Conservation (phyloP, 2,797 vertebrate species). For the Platyrinchus mystaceus region DNA sequence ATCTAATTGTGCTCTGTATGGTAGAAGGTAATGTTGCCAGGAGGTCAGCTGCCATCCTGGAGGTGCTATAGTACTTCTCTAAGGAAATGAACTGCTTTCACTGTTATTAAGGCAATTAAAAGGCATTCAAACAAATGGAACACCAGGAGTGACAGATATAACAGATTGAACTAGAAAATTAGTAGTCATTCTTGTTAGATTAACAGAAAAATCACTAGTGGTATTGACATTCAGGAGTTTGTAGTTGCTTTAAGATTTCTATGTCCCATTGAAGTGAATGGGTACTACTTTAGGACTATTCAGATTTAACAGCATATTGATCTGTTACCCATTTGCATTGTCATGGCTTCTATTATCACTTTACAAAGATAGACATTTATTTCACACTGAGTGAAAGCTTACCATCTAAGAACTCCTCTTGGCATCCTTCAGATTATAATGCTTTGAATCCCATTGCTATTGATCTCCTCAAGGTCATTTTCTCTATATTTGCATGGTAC, state of each 20-base stretch:
- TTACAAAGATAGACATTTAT: background rate
- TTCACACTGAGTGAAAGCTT: background rate
- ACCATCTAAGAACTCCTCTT: background rate
- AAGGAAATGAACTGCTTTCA: background rate
- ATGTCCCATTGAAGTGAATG: background rate
- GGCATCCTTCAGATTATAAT: background rate
- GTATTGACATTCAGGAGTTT: background rate
- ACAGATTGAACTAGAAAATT: background rate
- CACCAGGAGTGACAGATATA: background rate
- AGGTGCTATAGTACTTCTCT: background rate
- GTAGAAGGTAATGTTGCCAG: background rate
- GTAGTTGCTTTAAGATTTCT: background rate
- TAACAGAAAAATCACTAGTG: conserved; percentile 21
- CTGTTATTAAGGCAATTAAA: background rate
- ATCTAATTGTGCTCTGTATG: background rate
- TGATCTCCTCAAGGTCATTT: background rate
- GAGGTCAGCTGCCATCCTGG: background rate
- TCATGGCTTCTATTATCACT: background rate
- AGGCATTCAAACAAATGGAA: background rate
- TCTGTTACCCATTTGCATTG: conserved; percentile 12
- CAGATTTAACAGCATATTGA: background rate
- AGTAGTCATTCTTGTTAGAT: background rate
- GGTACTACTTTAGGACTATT: background rate
- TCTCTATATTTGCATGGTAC: background rate
- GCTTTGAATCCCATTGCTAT: background rate